Conservation (phyloP, 2,113 vertebrate species). For the Stegastes partitus region DNA sequence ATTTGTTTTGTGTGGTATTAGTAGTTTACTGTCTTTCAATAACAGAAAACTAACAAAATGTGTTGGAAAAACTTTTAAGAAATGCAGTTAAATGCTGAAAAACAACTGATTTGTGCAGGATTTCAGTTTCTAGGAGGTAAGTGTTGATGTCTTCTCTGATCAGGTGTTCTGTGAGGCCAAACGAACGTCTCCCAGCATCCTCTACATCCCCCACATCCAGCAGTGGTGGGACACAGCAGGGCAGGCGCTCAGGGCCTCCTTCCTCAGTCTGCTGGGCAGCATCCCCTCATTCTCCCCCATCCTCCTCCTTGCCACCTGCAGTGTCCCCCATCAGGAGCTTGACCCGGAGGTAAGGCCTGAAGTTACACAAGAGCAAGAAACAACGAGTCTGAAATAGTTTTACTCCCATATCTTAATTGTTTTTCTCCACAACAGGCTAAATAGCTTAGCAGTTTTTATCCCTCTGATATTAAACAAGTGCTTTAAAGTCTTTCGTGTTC, state of each 20-base stretch:
- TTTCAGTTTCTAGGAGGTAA: not conserved
- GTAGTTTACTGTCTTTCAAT: no score
- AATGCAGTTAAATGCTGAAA: not conserved
- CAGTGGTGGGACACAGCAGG: constrained; percentile 90
- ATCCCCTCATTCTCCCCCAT: constrained; percentile 91
- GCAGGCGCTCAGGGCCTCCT: constrained; percentile 85
- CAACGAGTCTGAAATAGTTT: not conserved
- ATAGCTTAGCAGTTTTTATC: not conserved
- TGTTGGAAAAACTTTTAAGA: no score
- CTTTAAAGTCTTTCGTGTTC: not conserved
- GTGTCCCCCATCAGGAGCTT: constrained; percentile 32
- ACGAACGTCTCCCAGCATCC: constrained; percentile 89
- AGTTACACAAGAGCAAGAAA: not conserved
- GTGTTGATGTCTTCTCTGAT: not conserved
- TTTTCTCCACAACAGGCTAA: not conserved
- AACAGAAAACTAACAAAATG: no score
- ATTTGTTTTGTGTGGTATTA: no score
- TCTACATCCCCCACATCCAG: constrained; percentile 90
- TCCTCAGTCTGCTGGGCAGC: constrained; percentile 86
- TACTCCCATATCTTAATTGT: not conserved
- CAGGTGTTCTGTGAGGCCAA: constrained; percentile 90
- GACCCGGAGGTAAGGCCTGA: constrained; percentile 59
- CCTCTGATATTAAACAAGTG: not conserved
- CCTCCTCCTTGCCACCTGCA: constrained; percentile 90
- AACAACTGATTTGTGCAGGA: not conserved